phyloP scores from a whole-genome alignment of 2,888 invertebrate genomes.

The Lasioglossum malachurum region DNA sequence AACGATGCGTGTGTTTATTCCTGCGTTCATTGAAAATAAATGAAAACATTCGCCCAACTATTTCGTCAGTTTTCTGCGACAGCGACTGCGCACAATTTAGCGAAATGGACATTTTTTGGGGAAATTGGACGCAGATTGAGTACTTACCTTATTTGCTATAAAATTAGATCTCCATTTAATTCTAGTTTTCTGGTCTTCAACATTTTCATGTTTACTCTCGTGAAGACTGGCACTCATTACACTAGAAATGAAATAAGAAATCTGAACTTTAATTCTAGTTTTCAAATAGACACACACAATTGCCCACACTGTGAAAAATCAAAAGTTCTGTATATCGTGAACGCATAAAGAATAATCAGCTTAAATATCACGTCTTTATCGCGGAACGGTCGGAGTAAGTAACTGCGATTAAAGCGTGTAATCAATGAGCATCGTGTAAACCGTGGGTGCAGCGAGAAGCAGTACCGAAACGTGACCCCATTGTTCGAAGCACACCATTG shows the following conservation, averaged over 20 bases:
- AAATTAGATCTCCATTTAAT: neutral
- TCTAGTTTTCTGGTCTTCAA: neutral
- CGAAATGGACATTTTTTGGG: neutral
- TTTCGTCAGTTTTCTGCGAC: neutral
- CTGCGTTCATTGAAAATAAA: neutral
- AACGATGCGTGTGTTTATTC: neutral
- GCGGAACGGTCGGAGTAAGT: neutral
- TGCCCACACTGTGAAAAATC: no score
- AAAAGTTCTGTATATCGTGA: neutral
- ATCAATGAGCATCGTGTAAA: neutral
- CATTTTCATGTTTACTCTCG: neutral
- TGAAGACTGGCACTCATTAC: neutral
- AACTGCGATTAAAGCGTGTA: neutral
- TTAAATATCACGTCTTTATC: neutral
- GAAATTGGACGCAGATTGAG: neutral
- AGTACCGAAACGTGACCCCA: constrained; percentile 5
- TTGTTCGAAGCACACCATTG: neutral
- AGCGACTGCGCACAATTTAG: neutral
- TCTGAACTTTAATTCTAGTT: no score
- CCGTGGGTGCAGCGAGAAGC: neutral
- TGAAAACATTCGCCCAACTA: neutral
- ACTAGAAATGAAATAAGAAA: no score
- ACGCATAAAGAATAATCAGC: neutral
- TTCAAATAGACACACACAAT: neutral
- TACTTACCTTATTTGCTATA: no score